Evolutionary conservation across 2,797 vertebrate species (phyloP), one percentile per base, ranked within the genome.

Genomic region (Gymnoscopelus braueri): DNA sequence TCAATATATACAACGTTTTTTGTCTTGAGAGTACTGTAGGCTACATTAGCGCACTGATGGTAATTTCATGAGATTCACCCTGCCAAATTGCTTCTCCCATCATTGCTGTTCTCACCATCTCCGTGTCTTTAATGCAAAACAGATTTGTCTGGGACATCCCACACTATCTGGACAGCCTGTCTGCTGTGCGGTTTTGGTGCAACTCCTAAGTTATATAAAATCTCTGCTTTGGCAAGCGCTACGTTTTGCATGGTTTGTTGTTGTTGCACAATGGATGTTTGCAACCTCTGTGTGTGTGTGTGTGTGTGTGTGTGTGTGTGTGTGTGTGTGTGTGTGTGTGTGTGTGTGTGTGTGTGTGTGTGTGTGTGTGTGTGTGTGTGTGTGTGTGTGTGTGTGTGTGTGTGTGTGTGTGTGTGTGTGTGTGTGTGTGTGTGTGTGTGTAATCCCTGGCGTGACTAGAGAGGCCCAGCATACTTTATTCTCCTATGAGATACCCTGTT

Each of bases 61-160:
- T 75, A 24, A 66, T 73, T 78, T 80, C n/a, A 63, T 62, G 54
- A 72, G 52, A 77, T 59, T 52, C 55, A 13, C 32, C 26, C 10
- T 10, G 29, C 24, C 47, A 44, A 29, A 15, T 32, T 66, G 59
- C 60, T 80, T 60, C 55, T 72, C 48, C 23, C 51, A 69, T 64
- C 15, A 58, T 82, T 79, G 69, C 24, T 79, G 14, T 64, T 73
- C 68, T 83, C 29, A 14, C 63, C 74, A 74, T 39, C 63, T 71
- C 80, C 61, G 75, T 60, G 39, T 79, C 39, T 76, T 76, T 83
- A 75, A 84, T 86, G 73, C 78, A 79, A 73, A 87, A 81, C 87
- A 87, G 80, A 85, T 84, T 81, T 69, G 56, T 74, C 70, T 75
- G 66, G 80, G 57, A 78, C 51, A 23, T 72, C 57, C 72, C 50